Conservation (phyloP, 2,113 vertebrate species). For the Chlamydotis undulata region DNA sequence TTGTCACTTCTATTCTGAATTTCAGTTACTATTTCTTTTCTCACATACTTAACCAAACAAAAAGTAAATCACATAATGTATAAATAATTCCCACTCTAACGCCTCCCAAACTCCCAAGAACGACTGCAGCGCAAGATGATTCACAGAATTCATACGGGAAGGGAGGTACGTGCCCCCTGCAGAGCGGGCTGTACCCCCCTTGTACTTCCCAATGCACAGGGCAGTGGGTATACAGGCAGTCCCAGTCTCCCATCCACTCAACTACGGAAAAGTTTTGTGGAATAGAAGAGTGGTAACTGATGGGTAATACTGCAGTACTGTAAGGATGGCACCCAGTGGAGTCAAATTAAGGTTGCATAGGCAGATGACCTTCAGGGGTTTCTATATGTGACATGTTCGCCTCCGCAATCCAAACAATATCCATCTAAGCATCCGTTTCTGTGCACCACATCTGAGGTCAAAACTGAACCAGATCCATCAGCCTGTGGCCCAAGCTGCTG, state of each 20-base stretch:
- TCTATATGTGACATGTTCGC: neutral
- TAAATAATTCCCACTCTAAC: neutral
- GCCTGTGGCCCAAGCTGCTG: neutral
- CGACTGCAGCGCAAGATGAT: neutral
- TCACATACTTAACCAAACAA: neutral
- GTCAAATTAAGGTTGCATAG: neutral
- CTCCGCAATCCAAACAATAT: neutral
- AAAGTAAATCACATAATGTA: neutral
- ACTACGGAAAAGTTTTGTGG: neutral
- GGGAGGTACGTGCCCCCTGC: neutral
- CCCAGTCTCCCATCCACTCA: neutral
- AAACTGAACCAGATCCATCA: fast-evolving
- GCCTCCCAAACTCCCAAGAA: neutral
- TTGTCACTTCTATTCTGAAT: neutral
- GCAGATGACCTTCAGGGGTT: neutral
- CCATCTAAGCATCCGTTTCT: neutral
- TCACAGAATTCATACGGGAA: neutral
- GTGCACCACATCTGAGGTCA: neutral
- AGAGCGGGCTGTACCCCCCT: fast-evolving
- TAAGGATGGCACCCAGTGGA: neutral
- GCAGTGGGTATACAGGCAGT: neutral
- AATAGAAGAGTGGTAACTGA: neutral
- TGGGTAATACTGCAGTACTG: neutral
- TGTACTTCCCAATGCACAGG: neutral
- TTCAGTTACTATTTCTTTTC: constrained; percentile 23